Evolutionary conservation across 2,888 invertebrate genomes (phyloP).

Genomic region (Lysandra coridon): DNA sequence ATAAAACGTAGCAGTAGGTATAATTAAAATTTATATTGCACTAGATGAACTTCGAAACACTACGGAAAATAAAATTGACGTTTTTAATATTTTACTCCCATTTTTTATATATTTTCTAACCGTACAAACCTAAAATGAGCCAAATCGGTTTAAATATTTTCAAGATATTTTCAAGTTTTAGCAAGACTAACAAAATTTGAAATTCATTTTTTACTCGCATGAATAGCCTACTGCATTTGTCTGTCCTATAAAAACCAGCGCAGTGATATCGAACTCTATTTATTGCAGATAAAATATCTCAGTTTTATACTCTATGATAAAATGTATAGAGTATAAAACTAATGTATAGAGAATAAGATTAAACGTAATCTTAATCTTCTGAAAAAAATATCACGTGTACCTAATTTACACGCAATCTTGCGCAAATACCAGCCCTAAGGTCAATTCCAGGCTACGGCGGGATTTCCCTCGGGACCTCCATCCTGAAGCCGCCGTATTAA

Average conservation of each 20-base stretch:
- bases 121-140: too few relatives aligned
- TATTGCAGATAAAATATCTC: not conserved
- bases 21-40: too few relatives aligned
- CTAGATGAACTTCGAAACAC: too few relatives aligned
- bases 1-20: too few relatives aligned
- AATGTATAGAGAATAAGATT: not conserved
- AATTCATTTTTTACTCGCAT: not conserved
- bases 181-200: too few relatives aligned
- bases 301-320: too few relatives aligned
- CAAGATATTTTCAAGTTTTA: too few relatives aligned
- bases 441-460: constrained; percentile 10
- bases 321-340: too few relatives aligned
- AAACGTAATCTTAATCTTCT: not conserved
- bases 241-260: not conserved
- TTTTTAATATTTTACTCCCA: too few relatives aligned
- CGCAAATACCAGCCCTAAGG: not conserved
- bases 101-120: too few relatives aligned
- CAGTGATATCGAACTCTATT: not conserved
- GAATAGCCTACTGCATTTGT: not conserved
- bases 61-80: too few relatives aligned
- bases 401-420: not conserved
- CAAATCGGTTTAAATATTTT: too few relatives aligned
- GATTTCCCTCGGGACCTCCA: not conserved
- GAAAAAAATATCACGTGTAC: not conserved
- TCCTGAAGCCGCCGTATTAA: constrained; percentile 11